phyloP scores from a whole-genome alignment of 2,888 invertebrate genomes.

The Pediacus dermestoides region DNA sequence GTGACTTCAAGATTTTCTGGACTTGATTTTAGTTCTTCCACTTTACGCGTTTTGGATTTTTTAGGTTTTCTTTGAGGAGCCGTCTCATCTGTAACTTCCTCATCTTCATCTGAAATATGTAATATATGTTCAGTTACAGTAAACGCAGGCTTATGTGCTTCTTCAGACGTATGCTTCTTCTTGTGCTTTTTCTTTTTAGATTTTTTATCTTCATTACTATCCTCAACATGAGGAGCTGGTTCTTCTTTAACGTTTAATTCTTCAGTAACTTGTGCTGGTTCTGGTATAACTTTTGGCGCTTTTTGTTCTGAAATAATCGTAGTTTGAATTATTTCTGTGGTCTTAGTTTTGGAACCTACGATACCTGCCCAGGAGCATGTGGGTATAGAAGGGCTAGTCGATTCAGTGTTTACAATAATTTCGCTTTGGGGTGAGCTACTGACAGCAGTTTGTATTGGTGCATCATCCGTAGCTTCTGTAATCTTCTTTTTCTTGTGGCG shows the following conservation, averaged over 20 bases:
- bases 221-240: not conserved
- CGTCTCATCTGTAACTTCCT: no score
- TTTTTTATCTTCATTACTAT: constrained; percentile 23
- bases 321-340: constrained; percentile 6
- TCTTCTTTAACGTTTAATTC: constrained; percentile 5
- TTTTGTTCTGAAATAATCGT: constrained; percentile 3
- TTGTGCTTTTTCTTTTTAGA: constrained; percentile 29
- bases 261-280: constrained; percentile 10
- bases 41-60: no score
- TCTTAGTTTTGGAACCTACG: constrained; percentile 16
- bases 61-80: no score
- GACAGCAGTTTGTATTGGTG: no score
- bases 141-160: constrained; percentile 23
- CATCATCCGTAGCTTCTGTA: no score
- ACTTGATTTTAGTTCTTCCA: no score
- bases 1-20: no score
- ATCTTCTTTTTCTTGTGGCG: not conserved
- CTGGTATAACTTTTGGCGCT: not conserved
- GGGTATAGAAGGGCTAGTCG: not conserved
- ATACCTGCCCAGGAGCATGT: constrained; percentile 19
- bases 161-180: constrained; percentile 22
- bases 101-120: constrained; percentile 7
- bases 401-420: constrained; percentile 4
- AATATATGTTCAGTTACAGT: constrained; percentile 24
- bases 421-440: no score